A percentile compares a stretch with the other conserved stretches of the same genome.
Conservation (phyloP, 2,113 vertebrate species). For the Rafetus swinhoei region DNA sequence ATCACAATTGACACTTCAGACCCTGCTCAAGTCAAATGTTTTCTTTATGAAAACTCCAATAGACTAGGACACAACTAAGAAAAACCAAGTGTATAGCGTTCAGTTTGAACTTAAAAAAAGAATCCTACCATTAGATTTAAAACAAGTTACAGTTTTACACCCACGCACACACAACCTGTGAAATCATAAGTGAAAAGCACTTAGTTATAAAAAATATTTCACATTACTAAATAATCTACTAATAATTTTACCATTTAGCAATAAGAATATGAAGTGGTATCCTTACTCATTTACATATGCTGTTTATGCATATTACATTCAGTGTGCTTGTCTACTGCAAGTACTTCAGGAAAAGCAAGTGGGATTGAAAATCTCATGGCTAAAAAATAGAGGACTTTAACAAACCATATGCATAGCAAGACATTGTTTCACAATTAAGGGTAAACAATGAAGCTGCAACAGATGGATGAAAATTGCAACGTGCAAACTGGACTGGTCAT, state of each 20-base stretch:
- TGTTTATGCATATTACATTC: background rate
- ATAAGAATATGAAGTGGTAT: background rate
- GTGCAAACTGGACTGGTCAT: background rate
- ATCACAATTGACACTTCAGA: background rate
- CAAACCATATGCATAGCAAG: background rate
- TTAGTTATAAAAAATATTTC: background rate
- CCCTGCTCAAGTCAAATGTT: background rate
- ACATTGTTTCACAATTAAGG: background rate
- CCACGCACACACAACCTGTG: background rate
- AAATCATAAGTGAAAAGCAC: background rate
- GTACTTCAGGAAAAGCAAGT: background rate
- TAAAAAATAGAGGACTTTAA: background rate
- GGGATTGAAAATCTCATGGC: background rate
- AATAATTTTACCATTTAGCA: too few relatives aligned
- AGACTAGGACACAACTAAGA: background rate
- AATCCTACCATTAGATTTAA: background rate
- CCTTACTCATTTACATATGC: background rate
- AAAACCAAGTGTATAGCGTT: background rate
- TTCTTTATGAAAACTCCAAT: background rate
- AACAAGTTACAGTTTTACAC: background rate
- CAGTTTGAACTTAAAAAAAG: background rate
- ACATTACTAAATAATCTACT: background rate
- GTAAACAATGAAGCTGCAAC: background rate
- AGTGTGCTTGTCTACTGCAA: accelerated
- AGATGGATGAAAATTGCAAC: background rate